These are phyloP conservation scores for Mythimna ferrago DNA, from an alignment of 2,888 invertebrate species.

Conservation along the genomic window DNA sequence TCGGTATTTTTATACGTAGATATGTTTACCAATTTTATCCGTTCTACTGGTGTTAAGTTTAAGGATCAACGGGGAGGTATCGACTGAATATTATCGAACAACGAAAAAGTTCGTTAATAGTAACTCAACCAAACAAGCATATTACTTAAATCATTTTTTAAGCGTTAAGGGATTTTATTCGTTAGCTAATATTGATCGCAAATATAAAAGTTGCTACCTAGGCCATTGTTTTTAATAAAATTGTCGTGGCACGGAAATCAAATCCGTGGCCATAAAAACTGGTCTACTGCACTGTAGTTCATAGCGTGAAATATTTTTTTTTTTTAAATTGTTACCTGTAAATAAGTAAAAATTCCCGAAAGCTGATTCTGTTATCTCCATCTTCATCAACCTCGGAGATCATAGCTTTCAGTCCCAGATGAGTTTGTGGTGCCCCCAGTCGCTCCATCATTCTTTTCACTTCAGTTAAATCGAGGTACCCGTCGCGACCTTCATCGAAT, in stretches of 20 bases:
- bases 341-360: constrained; percentile 96
- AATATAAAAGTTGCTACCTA: not conserved
- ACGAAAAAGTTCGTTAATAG: too few relatives aligned
- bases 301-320: not conserved
- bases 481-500: constrained; percentile 97
- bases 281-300: not conserved
- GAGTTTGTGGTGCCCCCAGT: constrained; percentile 98
- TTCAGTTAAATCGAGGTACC: constrained; percentile 96
- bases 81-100: too few relatives aligned
- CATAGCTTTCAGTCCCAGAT: constrained; percentile 98
- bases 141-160: not conserved
- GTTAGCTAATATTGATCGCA: not conserved
- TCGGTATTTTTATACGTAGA: too few relatives aligned
- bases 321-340: constrained; percentile 86
- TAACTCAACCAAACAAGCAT: not conserved
- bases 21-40: too few relatives aligned
- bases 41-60: too few relatives aligned
- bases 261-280: not conserved
- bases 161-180: not conserved
- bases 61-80: too few relatives aligned
- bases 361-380: constrained; percentile 96
- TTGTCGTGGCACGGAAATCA: not conserved
- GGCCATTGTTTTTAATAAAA: not conserved
- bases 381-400: constrained; percentile 98
- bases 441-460: constrained; percentile 99